phyloP scores from a whole-genome alignment of 2,888 invertebrate genomes.

The Philereme vetulata region DNA sequence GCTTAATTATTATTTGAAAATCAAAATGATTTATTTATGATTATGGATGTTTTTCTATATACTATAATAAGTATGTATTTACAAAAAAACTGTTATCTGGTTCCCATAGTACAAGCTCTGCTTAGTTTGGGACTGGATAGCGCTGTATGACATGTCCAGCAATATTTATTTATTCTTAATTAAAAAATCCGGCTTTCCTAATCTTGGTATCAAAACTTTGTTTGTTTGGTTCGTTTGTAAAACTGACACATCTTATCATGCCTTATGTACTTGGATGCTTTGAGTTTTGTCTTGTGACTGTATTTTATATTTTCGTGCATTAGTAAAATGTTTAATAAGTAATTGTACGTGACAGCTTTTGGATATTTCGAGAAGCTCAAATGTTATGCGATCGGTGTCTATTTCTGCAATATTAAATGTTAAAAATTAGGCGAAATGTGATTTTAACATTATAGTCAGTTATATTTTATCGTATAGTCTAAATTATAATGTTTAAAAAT shows the following conservation, averaged over 20 bases:
- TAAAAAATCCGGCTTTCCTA: too few species aligned
- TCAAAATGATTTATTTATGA: too few species aligned
- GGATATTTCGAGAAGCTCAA: slow-evolving; percentile 44
- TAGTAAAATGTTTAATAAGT: slow-evolving; percentile 23
- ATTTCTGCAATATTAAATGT: slow-evolving; percentile 77
- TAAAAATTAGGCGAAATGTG: slow-evolving; percentile 80
- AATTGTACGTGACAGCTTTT: slow-evolving; percentile 30
- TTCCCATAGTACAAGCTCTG: too few species aligned
- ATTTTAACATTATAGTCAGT: slow-evolving; percentile 80
- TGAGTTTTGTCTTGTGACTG: slow-evolving; percentile 12
- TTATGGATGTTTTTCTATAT: too few species aligned
- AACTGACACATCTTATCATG: slow-evolving; percentile 12
- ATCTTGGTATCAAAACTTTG: too few species aligned
- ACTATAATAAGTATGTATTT: too few species aligned
- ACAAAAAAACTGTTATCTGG: too few species aligned
- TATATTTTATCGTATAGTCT: slow-evolving; percentile 75
- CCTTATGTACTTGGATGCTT: slow-evolving; percentile 8
- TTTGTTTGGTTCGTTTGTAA: background rate
- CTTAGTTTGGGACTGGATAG: too few species aligned
- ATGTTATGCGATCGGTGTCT: slow-evolving; percentile 63
- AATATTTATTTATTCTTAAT: too few species aligned
- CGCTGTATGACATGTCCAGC: too few species aligned
- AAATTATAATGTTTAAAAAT: slow-evolving; percentile 68
- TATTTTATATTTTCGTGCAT: slow-evolving; percentile 22
- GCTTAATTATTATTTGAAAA: too few species aligned